Percentiles rank a stretch among this genome's conserved stretches.
These are phyloP conservation scores for Lanistes nyassanus DNA, from an alignment of 1,140 invertebrate species.

Conservation along the genomic window DNA sequence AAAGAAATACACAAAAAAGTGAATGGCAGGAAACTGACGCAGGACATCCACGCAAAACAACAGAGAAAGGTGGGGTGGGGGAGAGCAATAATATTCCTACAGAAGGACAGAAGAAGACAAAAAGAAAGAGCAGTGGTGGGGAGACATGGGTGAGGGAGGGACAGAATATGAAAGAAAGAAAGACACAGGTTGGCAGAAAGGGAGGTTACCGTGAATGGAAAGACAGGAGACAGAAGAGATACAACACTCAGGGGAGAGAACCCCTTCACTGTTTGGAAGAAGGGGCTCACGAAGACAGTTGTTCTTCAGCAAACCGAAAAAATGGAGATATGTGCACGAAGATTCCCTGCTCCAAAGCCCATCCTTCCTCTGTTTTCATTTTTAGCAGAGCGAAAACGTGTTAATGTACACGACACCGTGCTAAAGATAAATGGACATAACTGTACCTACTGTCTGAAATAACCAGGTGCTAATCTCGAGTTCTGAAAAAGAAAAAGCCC, in stretches of 20 bases:
- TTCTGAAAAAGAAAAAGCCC: too few species aligned
- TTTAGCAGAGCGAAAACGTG: neutral
- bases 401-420: conserved; percentile 1
- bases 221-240: neutral
- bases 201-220: neutral
- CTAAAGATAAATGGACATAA: too few species aligned
- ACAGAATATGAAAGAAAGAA: neutral
- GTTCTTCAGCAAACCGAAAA: neutral
- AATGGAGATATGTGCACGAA: neutral
- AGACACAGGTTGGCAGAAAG: neutral
- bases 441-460: too few species aligned
- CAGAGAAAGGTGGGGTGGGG: neutral
- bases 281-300: neutral
- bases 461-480: too few species aligned
- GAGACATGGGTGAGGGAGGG: neutral
- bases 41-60: neutral
- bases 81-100: neutral
- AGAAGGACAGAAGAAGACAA: neutral
- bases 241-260: neutral
- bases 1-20: neutral
- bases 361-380: neutral
- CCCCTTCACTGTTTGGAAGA: neutral
- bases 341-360: neutral
- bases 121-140: conserved; percentile 2
- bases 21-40: neutral